Percentiles rank a stretch among this genome's conserved stretches.
Conservation (phyloP, 1,140 invertebrate species). For the Aphidius gifuensis region DNA sequence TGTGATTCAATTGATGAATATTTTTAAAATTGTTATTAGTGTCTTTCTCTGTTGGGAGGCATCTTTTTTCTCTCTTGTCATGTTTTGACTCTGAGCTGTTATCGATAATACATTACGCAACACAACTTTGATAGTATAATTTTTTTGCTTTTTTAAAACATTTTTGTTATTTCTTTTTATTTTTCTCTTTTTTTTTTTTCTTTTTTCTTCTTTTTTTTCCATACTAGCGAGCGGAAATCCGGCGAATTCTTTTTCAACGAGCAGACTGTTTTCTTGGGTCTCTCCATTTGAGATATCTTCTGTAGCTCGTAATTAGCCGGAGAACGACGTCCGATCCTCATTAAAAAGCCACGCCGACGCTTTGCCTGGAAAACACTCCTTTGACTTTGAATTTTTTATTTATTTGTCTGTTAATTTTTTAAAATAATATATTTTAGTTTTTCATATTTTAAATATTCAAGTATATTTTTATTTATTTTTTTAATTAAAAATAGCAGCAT, state of each 20-base stretch:
- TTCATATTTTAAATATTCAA: too few species aligned
- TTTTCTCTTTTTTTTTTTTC: not conserved
- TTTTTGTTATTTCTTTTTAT: not conserved
- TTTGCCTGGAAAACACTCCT: not conserved
- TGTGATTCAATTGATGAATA: too few species aligned
- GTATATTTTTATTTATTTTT: too few species aligned
- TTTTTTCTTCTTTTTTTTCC: constrained; percentile 18
- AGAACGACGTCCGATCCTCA: constrained; percentile 11
- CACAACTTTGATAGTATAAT: constrained; percentile 36
- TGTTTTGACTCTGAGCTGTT: constrained; percentile 23
- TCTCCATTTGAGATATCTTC: constrained; percentile 6
- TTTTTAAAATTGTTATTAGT: too few species aligned
- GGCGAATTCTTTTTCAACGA: constrained; percentile 41
- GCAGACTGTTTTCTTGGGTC: constrained; percentile 34
- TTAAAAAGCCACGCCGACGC: constrained; percentile 2
- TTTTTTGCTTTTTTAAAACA: too few species aligned
- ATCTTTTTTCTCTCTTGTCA: too few species aligned
- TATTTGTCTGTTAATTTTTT: too few species aligned
- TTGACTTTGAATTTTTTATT: too few species aligned
- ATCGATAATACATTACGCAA: constrained; percentile 38
- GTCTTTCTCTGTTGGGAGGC: too few species aligned
- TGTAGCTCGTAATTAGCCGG: constrained; percentile 7
- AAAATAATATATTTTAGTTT: too few species aligned
- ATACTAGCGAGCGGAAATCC: constrained; percentile 44
- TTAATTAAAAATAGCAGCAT: too few species aligned